These are phyloP conservation scores for Chloroceryle inda DNA, from an alignment of 2,797 vertebrate species.

Conservation along the genomic window DNA sequence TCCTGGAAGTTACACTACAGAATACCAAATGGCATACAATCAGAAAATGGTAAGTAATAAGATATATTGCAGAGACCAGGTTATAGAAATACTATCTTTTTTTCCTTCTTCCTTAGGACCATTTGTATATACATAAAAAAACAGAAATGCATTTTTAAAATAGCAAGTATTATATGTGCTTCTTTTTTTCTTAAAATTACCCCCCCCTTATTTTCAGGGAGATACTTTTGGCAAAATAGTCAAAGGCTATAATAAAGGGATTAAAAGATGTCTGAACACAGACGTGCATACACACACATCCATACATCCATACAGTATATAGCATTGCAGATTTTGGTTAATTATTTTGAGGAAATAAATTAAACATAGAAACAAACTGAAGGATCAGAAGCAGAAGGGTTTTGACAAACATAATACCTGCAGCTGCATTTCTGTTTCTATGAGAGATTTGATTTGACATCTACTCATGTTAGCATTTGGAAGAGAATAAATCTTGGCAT, in stretches of 20 bases:
- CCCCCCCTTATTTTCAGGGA: constrained; percentile 38
- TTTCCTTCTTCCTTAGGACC: background rate
- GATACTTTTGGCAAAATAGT: background rate
- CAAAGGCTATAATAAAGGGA: background rate
- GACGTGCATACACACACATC: background rate
- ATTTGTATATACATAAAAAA: background rate
- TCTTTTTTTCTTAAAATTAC: background rate
- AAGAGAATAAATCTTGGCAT: constrained; percentile 70
- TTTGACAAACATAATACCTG: constrained; percentile 65
- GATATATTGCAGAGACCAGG: background rate
- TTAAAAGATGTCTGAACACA: background rate
- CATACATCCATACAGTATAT: background rate
- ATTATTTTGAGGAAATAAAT: constrained; percentile 44
- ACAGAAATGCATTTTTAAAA: background rate
- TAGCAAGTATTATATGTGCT: background rate
- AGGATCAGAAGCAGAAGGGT: constrained; percentile 30
- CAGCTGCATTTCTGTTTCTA: constrained; percentile 73
- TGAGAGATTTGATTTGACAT: constrained; percentile 72
- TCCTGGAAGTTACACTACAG: background rate
- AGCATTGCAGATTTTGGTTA: constrained; percentile 20
- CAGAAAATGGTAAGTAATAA: background rate
- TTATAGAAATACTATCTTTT: background rate
- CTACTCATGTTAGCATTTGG: constrained; percentile 62
- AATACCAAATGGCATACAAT: background rate
- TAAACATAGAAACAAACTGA: constrained; percentile 27